Evolutionary conservation across 2,888 invertebrate genomes (phyloP).

Genomic region (Deladenus siricidicola): DNA sequence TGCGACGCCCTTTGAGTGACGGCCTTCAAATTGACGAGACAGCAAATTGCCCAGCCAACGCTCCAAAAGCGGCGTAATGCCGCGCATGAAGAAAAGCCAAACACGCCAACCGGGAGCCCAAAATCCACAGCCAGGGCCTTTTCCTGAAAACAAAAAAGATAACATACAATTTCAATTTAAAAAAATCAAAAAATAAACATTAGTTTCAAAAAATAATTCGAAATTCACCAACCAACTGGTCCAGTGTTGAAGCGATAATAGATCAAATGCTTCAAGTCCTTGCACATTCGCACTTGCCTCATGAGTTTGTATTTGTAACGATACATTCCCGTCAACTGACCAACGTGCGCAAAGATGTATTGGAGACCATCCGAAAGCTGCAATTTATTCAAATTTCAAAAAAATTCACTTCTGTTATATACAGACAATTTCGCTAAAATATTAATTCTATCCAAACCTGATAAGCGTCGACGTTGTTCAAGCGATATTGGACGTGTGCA

Average conservation of each 20-base stretch:
- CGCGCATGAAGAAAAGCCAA: conserved; percentile 98
- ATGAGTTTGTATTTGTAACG: conserved; percentile 55
- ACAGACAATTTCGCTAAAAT: background rate
- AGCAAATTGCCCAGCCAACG: conserved; percentile 98
- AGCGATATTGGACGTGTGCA: conserved; percentile 94
- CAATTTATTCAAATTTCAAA: conserved; percentile 7
- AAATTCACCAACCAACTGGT: conserved; percentile 38
- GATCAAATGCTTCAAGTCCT: conserved; percentile 95
- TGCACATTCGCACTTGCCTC: conserved; percentile 76
- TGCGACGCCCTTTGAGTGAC: conserved; percentile 95
- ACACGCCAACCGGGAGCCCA: conserved; percentile 76
- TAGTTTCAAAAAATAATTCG: background rate
- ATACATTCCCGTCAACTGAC: conserved; percentile 78
- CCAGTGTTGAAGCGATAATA: conserved; percentile 70
- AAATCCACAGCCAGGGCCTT: conserved; percentile 53
- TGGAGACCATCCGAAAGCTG: conserved; percentile 94
- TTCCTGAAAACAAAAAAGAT: conserved; percentile 19
- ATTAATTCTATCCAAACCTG: conserved; percentile 52
- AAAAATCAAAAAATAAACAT: background rate
- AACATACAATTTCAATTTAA: background rate
- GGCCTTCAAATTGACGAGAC: conserved; percentile 95
- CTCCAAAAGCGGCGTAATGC: conserved; percentile 92
- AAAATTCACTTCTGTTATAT: background rate
- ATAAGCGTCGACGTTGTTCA: conserved; percentile 99
- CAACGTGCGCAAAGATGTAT: conserved; percentile 98